Evolutionary conservation across 2,113 vertebrate species (phyloP), one percentile per base, ranked within the genome.

Genomic region (Nicator chloris): DNA sequence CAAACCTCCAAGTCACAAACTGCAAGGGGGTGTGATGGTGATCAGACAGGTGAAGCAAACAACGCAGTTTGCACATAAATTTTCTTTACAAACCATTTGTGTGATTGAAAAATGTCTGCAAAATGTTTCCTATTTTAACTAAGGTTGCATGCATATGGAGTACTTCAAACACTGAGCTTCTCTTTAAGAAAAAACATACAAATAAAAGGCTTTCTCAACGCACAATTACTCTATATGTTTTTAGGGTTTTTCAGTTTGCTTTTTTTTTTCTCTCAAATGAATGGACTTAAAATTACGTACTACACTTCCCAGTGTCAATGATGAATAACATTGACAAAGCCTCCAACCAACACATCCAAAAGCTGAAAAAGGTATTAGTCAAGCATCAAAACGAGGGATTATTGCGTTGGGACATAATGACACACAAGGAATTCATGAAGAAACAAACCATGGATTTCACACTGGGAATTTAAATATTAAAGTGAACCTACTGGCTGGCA

Each of bases 401-500:
- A 89, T 82, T 81, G 19, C 26, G 14, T 3, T 60, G 56, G 26
- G 35, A 69, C 19, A 22, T 10, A 4, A 66, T 1, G 68, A 50
- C 13, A 92, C 15, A 30, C 18, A 33, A 60, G 78, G 42, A 47
- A 49, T 45, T 90, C 3, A 89, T 73, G 81, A 47, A 96, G 64
- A 92, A 39, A 95, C 72, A 86, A 92, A 88, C 39, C 82, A 96
- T 6, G 78, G 82, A 83, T 69, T 76, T 95, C 82, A 93, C 27
- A 95, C 3, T 82, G 86, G 50, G 20, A 84, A 54, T 79, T 86
- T 15, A 86, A 56, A 81, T 69, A 93, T 71, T 80, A 97, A 97
- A 95, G 63, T 91, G 93, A 88, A 94, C 96, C 95, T 92, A 95
- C 92, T 95, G 85, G 96, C 91, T 90, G 97, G 96, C 81, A 96